These are phyloP conservation scores for Catharus fuscescens DNA, from an alignment of 2,113 vertebrate genomes.

Conservation along the genomic window DNA sequence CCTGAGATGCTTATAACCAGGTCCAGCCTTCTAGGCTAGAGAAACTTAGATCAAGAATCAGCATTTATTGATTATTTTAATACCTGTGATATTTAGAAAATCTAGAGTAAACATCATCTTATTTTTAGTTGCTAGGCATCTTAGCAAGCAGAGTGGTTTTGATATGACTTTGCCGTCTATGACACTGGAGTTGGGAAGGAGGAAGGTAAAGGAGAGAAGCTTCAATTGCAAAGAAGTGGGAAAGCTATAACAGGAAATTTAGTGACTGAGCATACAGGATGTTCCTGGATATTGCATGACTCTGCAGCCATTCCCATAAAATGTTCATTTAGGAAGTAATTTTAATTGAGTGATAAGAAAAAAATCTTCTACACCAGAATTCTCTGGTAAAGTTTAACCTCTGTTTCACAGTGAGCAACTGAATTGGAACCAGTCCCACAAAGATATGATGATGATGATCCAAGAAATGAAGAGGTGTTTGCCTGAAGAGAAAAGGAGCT, in stretches of 20 bases:
- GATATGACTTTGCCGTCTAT: background rate
- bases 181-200: background rate
- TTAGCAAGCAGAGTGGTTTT: background rate
- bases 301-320: background rate
- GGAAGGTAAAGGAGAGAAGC: background rate
- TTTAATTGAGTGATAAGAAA: background rate
- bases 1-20: background rate
- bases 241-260: background rate
- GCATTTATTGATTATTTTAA: background rate
- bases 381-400: background rate
- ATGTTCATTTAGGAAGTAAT: background rate
- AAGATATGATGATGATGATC: constrained; percentile 79
- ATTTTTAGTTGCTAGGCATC: background rate
- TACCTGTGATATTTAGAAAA: background rate
- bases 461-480: constrained; percentile 89
- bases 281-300: background rate
- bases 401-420: constrained; percentile 28
- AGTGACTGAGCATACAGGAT: background rate
- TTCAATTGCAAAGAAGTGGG: background rate
- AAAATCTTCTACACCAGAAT: background rate
- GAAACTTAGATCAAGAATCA: background rate
- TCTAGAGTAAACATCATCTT: background rate
- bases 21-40: background rate
- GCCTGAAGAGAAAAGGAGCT: constrained; percentile 76
- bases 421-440: constrained; percentile 71